Base-by-base conservation (phyloP, 2,888 invertebrate species). In the Colostygia pectinataria region DNA sequence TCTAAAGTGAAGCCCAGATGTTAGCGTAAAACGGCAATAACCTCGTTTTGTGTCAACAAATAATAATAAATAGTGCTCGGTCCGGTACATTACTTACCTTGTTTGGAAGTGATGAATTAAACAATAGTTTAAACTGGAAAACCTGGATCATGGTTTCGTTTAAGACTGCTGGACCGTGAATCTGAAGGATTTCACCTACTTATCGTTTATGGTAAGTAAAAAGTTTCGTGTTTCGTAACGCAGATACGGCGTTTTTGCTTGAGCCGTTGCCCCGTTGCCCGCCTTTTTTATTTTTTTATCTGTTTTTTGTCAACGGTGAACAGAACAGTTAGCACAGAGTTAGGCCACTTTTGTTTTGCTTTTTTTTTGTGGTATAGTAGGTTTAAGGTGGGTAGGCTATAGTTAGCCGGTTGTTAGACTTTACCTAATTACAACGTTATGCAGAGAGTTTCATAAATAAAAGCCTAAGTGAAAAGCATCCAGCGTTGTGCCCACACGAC, bases 201-300 rank as follows among this genome's bases (percentile, higher is more conserved):
- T 87, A 78, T 67, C 88, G 60, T 89, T 80, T 88, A 89, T 80
- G 90, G 90, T 89, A 87, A 87, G 89, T 71, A 75, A 81, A 82
- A 81, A 83, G 76, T 83, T 83, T 84, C 83, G 70, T 76, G 81
- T 83, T 82, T 86, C 84, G 85, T 86, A 85, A 86, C 75, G 58
- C 67, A 67, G 70, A 68, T 79, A 81, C 73, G 52, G 59, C 59
- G 57, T 68, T 71, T 67, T 31, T 63, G 51, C 33, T 38, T 48
- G 38, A 60, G 55, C 53, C 61, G 61, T n/a, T n/a, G n/a, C n/a
- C 51, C 4, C 18, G 2, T 6, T 56, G 58, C 62, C 66, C 65
- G 59, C 55, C 57, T 67, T 69, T 71, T 68, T 63, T 59, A 53
- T 56, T 64, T 63, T 59, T 54, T 56, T 53, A 36, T 53, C 49